A percentile compares a stretch with the other conserved stretches of the same genome.
Conservation (phyloP, 2,113 vertebrate genomes). For the Sinosuthora webbiana region DNA sequence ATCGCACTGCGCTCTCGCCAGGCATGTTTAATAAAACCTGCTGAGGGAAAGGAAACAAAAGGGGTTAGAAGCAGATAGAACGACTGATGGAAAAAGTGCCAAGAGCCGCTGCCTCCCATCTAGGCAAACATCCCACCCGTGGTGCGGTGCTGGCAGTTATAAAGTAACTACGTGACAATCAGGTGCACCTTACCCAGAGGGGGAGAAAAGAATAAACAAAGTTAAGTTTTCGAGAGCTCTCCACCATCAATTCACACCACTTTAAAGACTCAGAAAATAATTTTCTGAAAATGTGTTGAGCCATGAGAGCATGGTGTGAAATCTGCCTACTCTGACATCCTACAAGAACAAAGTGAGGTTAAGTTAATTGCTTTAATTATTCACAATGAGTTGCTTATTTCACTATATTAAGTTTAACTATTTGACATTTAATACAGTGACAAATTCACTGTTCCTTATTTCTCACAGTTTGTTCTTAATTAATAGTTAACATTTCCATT, state of each 20-base stretch:
- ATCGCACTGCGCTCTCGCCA: constrained; percentile 21
- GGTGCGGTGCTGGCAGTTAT: neutral
- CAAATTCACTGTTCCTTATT: neutral
- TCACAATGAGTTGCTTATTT: constrained; percentile 25
- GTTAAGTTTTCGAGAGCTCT: neutral
- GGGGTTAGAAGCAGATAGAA: neutral
- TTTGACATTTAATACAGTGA: constrained; percentile 29
- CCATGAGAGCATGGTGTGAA: neutral
- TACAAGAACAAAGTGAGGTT: constrained; percentile 10
- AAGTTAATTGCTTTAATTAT: constrained; percentile 35
- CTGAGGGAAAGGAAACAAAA: neutral
- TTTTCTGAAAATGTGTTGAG: neutral
- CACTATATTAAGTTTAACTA: neutral
- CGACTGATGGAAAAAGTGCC: neutral
- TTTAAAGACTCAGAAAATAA: neutral
- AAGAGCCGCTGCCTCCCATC: neutral
- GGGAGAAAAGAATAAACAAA: neutral
- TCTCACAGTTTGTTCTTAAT: constrained; percentile 15
- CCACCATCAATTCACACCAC: neutral
- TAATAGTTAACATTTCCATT: constrained; percentile 27
- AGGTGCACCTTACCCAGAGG: neutral
- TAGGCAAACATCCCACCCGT: neutral
- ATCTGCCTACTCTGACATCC: neutral
- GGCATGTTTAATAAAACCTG: constrained; percentile 58
- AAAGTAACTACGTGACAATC: neutral